These are phyloP conservation scores for Acanthacorydalis orientalis DNA, from an alignment of 2,888 invertebrate genomes.

Conservation along the genomic window DNA sequence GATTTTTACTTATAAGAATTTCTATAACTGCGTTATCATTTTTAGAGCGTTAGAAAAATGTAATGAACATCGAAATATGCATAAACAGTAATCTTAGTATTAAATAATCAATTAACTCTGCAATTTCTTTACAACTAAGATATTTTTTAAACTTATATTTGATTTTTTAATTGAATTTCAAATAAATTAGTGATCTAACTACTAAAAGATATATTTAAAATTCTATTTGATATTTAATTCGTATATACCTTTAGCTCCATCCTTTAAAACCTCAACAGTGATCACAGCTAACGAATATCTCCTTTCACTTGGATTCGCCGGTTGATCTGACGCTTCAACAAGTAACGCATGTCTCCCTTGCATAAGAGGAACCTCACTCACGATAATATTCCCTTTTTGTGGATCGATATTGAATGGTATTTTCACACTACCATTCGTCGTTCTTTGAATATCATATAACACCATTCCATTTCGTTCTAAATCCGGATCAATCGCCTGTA, in stretches of 20 bases:
- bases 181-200: constrained; percentile 1
- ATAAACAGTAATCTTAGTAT: too few species aligned
- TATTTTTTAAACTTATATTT: too few species aligned
- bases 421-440: constrained; percentile 42
- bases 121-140: too few species aligned
- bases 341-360: constrained; percentile 65
- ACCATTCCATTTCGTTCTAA: constrained; percentile 61
- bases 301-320: constrained; percentile 66
- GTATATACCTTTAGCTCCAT: constrained; percentile 27
- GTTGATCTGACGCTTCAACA: constrained; percentile 70
- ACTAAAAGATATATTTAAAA: background rate
- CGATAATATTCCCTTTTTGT: constrained; percentile 48
- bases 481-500: constrained; percentile 71
- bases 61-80: too few species aligned
- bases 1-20: too few species aligned
- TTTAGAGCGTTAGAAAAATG: too few species aligned
- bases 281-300: constrained; percentile 73
- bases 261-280: constrained; percentile 53
- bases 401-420: constrained; percentile 57
- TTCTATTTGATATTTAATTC: constrained; percentile 3
- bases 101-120: too few species aligned
- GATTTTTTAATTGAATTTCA: too few species aligned
- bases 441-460: constrained; percentile 52
- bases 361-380: constrained; percentile 43
- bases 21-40: too few species aligned